These are phyloP conservation scores for Coronaproctus castanopsis DNA, from an alignment of 2,888 invertebrate genomes.

Conservation along the genomic window DNA sequence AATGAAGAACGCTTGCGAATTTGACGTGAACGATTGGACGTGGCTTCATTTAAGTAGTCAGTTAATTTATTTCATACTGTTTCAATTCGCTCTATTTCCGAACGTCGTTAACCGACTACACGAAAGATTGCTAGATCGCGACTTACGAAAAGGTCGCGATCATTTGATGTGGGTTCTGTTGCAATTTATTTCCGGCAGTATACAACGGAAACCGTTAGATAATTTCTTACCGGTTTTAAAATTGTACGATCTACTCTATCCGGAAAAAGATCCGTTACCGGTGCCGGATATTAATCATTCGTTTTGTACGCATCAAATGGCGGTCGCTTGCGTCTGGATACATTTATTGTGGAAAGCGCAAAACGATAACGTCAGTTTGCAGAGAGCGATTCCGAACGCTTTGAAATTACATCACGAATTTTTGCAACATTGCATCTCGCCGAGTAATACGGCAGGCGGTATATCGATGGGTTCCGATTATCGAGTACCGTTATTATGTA, in stretches of 20 bases:
- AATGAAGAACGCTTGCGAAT: constrained; percentile 24
- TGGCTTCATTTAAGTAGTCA: constrained; percentile 90
- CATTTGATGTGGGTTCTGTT: constrained; percentile 95
- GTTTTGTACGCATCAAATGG: constrained; percentile 74
- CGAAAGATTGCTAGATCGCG: constrained; percentile 56
- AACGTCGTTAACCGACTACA: constrained; percentile 77
- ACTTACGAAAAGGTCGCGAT: constrained; percentile 74
- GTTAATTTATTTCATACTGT: constrained; percentile 81
- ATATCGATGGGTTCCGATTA: constrained; percentile 67
- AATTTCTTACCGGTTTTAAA: constrained; percentile 78
- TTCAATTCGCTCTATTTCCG: constrained; percentile 82
- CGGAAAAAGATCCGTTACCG: constrained; percentile 71
- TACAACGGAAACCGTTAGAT: constrained; percentile 72
- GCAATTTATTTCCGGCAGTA: constrained; percentile 92
- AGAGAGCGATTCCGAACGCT: constrained; percentile 54
- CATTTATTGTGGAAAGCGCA: constrained; percentile 86
- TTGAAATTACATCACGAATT: constrained; percentile 65
- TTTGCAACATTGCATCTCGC: constrained; percentile 53
- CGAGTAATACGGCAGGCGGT: constrained; percentile 34
- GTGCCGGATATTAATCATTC: constrained; percentile 76
- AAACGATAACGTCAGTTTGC: constrained; percentile 50
- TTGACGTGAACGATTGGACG: constrained; percentile 33
- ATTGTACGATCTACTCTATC: constrained; percentile 77
- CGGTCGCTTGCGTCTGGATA: constrained; percentile 91
- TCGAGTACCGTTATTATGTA: constrained; percentile 75